Evolutionary conservation across 37 sponge, comb jelly and placozoan species (phyloP).

Genomic region (Ianthella basta): DNA sequence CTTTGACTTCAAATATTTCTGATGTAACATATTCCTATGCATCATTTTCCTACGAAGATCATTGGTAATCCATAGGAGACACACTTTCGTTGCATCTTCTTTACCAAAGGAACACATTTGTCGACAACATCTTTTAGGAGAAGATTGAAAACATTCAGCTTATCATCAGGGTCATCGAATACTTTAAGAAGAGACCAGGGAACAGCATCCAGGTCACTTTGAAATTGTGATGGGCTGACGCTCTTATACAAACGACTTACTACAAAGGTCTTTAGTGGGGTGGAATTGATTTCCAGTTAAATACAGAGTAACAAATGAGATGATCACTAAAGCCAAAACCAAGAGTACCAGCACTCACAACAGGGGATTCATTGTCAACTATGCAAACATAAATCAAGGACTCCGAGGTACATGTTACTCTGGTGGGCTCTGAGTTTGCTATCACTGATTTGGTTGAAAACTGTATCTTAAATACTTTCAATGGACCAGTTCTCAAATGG

Average conservation of each 20-base stretch:
- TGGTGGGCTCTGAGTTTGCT: slow-evolving; percentile 17
- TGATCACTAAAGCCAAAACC: slow-evolving; percentile 34
- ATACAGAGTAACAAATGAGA: slow-evolving; percentile 10
- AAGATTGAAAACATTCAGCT: neutral
- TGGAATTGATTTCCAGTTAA: slow-evolving; percentile 8
- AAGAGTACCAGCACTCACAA: slow-evolving; percentile 10
- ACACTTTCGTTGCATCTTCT: neutral
- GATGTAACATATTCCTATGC: slow-evolving; percentile 15
- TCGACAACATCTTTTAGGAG: slow-evolving; percentile 26
- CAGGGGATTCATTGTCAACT: slow-evolving; percentile 23
- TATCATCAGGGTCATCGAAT: slow-evolving; percentile 23
- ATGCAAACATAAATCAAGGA: slow-evolving; percentile 28
- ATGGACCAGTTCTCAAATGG: too few species aligned
- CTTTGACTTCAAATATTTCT: slow-evolving; percentile 8
- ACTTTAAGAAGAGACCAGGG: slow-evolving; percentile 13
- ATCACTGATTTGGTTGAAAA: too few species aligned
- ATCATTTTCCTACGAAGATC: slow-evolving; percentile 12
- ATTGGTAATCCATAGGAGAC: neutral
- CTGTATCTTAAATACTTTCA: too few species aligned
- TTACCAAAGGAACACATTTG: slow-evolving; percentile 26
- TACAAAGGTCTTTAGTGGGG: neutral
- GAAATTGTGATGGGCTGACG: slow-evolving; percentile 14
- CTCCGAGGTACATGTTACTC: slow-evolving; percentile 16
- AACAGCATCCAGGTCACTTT: slow-evolving; percentile 2
- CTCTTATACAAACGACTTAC: neutral